Conservation (phyloP, 1,140 invertebrate species). For the Pachyrhynchus sulphureomaculatus region DNA sequence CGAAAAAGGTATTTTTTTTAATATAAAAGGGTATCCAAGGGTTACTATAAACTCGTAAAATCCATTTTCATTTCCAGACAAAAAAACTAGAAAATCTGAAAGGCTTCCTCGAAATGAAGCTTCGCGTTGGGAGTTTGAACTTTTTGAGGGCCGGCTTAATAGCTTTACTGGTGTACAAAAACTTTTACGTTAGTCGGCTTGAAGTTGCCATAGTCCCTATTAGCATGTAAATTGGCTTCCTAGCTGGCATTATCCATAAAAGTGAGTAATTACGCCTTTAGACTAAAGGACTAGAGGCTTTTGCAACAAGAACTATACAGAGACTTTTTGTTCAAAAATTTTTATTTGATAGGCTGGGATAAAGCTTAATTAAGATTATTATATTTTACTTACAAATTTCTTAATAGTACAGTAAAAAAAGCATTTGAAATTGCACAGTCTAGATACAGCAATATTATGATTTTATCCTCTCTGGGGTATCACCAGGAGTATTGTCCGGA, state of each 20-base stretch:
- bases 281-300: background rate
- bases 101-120: too few species aligned
- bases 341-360: background rate
- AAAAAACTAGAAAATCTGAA: too few species aligned
- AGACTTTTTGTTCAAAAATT: background rate
- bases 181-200: background rate
- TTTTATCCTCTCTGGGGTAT: too few species aligned
- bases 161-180: background rate
- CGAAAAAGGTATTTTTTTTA: background rate
- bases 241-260: background rate
- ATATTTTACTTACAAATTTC: too few species aligned
- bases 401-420: too few species aligned
- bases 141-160: slow-evolving; percentile 7
- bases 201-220: background rate
- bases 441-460: too few species aligned
- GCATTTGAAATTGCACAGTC: too few species aligned
- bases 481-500: too few species aligned
- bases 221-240: slow-evolving; percentile 10
- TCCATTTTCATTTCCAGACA: too few species aligned
- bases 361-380: too few species aligned
- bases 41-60: background rate
- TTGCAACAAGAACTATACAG: too few species aligned
- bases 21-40: background rate
- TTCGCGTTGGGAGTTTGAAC: background rate
- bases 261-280: slow-evolving; percentile 3